phyloP scores from a whole-genome alignment of 2,113 vertebrate species.

The Sebastes schlegelii region DNA sequence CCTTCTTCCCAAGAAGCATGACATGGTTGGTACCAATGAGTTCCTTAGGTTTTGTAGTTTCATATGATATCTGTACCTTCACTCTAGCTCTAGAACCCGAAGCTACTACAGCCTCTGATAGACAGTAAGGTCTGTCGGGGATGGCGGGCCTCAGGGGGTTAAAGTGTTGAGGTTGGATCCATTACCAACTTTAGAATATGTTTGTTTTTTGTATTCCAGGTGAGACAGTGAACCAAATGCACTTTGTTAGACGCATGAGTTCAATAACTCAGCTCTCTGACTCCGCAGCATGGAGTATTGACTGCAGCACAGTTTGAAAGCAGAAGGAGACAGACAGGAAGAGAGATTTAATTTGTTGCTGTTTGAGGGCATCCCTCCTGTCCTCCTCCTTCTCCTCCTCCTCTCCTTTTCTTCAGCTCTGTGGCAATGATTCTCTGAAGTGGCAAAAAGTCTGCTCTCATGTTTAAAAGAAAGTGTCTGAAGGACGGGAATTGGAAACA shows the following conservation, averaged over 20 bases:
- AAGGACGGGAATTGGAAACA: conserved; percentile 23
- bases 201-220: background rate
- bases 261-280: background rate
- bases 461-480: conserved; percentile 9
- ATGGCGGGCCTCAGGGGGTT: too few species aligned
- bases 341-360: conserved; percentile 22
- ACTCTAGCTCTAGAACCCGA: too few species aligned
- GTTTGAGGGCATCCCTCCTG: background rate
- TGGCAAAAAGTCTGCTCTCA: conserved; percentile 11
- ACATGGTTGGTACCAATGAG: too few species aligned
- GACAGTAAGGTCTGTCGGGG: too few species aligned
- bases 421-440: conserved; percentile 12
- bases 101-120: too few species aligned
- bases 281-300: background rate
- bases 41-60: too few species aligned
- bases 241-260: conserved; percentile 4
- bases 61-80: too few species aligned
- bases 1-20: too few species aligned
- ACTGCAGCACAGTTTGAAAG: conserved; percentile 15
- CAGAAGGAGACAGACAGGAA: background rate
- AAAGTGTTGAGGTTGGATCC: background rate
- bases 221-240: background rate
- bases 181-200: background rate
- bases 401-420: background rate
- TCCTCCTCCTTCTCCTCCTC: conserved; percentile 8